Evolutionary conservation across 2,113 vertebrate genomes (phyloP), one percentile per base, ranked within the genome.

Genomic region (Catharus minimus): DNA sequence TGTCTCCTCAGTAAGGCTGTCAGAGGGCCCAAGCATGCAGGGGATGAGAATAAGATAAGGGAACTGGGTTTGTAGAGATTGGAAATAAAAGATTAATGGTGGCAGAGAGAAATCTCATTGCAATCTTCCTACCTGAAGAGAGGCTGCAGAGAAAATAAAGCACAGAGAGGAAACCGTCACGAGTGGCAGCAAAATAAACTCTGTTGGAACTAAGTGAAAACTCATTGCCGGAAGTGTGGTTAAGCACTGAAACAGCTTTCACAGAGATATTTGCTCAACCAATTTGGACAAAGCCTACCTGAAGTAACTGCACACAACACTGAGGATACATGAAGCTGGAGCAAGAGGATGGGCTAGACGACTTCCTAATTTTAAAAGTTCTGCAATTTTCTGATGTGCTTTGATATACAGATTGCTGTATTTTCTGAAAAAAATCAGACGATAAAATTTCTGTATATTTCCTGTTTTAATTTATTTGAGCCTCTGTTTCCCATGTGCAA

Each of bases 151-250:
- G 20, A 67, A 82, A 32, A 50, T 12, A 60, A n/a, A 76, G 36
- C 26, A 75, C 10, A 57, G 47, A 57, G 56, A 60, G 19, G 9
- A n/a, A 88, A 38, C 5, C 0, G 0, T 22, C 33, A 55, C 0
- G 0, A 68, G 12, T 1, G 28, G 41, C 30, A 71, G 17, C 6
- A 58, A 50, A 90, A 82, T 15, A 67, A 83, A 69, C 2, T 28
- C 41, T 81, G 2, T 1, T 47, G 61, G 28, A 77, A 4, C 0
- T 20, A 47, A 71, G 18, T 12, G 15, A 69, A 81, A 91, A 81
- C 2, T 44, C 50, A 83, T 2, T 13, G 36, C 19, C 7, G 1
- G 24, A 57, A 26, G 22, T 2, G 5, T 43, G 7, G 8, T 57
- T 49, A 78, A 65, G n/a, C 13, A 52, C 38, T 39, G 27, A 6